Evolutionary conservation across 2,888 invertebrate genomes (phyloP), one percentile per base, ranked within the genome.

Genomic region (Tiliacea aurago): DNA sequence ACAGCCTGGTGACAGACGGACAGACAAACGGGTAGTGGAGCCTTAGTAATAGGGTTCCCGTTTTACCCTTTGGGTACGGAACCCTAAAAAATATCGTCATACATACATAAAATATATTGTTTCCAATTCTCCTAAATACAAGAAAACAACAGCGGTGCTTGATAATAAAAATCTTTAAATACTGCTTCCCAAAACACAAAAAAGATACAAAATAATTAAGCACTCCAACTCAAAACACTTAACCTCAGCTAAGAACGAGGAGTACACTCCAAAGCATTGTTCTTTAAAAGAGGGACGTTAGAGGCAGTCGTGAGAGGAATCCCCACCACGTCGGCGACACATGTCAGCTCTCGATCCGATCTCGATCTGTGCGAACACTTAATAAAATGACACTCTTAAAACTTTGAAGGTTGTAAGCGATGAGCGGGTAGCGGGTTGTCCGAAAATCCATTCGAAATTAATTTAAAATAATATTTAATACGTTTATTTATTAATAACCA

Each of bases 361-460:
- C 92, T 86, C 90, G 90, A 93, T 92, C 90, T 90, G 91, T 91
- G 91, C 89, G 90, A 91, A 84, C 93, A 93, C 93, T 95, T 95
- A 93, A 94, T 95, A 94, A 94, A 94, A 94, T 94, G 93, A 93
- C 93, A 91, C 91, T 90, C 88, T 89, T 84, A 84, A 85, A 85
- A 83, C 70, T 80, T 85, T 74, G 75, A 70, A 61, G 87, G 86
- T 43, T 72, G 76, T 4, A 78, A 81, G 87, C 62, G 41, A 65
- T 28, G 23, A 79, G 69, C 56, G 49, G 5, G 6, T 4, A 72
- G 78, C 76, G 83, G 45, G 20, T 18, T 33, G 9, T 28, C 28
- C 18, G 55, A 55, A 18, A 15, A 28, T 18, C 28, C 9, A 28
- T 28, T 28, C 56, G 28, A 18, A 33, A 33, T 56, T 10, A 33